Conservation (phyloP, 2,888 invertebrate species). For the Gymnosoma rotundatum region DNA sequence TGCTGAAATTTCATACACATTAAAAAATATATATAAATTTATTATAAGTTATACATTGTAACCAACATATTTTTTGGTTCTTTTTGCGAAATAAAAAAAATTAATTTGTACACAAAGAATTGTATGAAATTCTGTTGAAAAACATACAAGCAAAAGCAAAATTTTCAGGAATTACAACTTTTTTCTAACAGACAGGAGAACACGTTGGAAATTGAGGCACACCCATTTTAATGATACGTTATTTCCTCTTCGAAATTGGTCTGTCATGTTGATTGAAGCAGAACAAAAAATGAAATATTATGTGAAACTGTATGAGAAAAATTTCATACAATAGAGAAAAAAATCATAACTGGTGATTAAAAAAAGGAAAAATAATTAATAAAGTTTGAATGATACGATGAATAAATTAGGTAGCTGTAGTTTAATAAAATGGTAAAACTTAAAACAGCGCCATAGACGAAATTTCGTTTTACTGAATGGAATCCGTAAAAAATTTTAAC, state of each 20-base stretch:
- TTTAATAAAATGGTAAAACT: too few species aligned
- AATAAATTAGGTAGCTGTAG: background rate
- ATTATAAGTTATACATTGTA: slow-evolving; percentile 27
- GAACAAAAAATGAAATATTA: slow-evolving; percentile 12
- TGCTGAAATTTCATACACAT: slow-evolving; percentile 30
- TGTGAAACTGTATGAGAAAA: slow-evolving; percentile 23
- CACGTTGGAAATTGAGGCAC: slow-evolving; percentile 71
- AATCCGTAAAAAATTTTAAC: too few species aligned
- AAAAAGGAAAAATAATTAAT: background rate
- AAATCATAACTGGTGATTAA: background rate
- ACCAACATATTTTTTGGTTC: slow-evolving; percentile 48
- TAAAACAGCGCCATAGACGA: too few species aligned
- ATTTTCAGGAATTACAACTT: slow-evolving; percentile 13
- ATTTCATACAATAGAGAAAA: background rate
- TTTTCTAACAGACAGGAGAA: slow-evolving; percentile 17
- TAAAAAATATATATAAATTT: background rate
- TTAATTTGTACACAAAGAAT: slow-evolving; percentile 19
- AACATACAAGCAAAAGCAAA: background rate
- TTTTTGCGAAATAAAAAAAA: background rate
- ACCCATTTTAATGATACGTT: slow-evolving; percentile 71
- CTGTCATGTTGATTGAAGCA: slow-evolving; percentile 49
- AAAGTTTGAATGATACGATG: background rate
- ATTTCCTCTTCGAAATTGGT: slow-evolving; percentile 69
- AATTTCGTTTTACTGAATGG: too few species aligned
- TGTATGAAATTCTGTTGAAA: slow-evolving; percentile 41